Conservation (phyloP, 2,888 invertebrate species). For the Sinotaia quadrata region DNA sequence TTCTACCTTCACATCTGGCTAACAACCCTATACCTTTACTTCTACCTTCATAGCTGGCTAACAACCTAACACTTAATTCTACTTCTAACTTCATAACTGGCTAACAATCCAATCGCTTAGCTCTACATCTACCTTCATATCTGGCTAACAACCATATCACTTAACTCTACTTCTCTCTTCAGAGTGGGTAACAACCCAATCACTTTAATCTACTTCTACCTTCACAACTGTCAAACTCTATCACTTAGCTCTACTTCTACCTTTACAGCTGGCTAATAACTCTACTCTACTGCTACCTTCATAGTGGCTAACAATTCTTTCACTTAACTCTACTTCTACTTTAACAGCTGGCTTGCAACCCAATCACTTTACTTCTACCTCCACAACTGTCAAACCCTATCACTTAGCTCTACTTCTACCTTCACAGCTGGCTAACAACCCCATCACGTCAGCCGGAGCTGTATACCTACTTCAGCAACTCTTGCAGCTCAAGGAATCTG, state of each 20-base stretch:
- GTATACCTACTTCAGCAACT: slow-evolving; percentile 47
- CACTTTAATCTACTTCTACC: too few relatives aligned
- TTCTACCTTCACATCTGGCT: slow-evolving; percentile 41
- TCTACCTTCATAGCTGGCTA: slow-evolving; percentile 45
- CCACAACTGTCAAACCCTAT: slow-evolving; percentile 53
- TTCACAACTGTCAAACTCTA: background rate
- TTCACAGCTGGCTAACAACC: slow-evolving; percentile 56
- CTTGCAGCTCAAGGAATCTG: slow-evolving; percentile 37
- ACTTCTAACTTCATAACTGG: slow-evolving; percentile 41
- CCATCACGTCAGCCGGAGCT: slow-evolving; percentile 55
- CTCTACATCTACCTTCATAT: too few relatives aligned
- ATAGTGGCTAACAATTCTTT: too few relatives aligned
- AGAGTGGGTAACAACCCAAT: too few relatives aligned
- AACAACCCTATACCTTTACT: slow-evolving; percentile 49
- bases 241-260: background rate
- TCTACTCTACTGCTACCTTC: too few relatives aligned
- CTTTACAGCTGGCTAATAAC: slow-evolving; percentile 52
- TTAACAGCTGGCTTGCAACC: background rate
- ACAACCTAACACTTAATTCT: too few relatives aligned
- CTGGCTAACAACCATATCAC: too few relatives aligned
- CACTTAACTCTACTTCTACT: background rate
- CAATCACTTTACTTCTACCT: background rate
- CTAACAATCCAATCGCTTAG: slow-evolving; percentile 62
- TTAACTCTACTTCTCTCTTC: too few relatives aligned
- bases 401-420: background rate